A percentile compares a stretch with the other conserved stretches of the same genome.
phyloP scores from a whole-genome alignment of 2,888 invertebrate genomes.

The Rhyacophila evoluta region DNA sequence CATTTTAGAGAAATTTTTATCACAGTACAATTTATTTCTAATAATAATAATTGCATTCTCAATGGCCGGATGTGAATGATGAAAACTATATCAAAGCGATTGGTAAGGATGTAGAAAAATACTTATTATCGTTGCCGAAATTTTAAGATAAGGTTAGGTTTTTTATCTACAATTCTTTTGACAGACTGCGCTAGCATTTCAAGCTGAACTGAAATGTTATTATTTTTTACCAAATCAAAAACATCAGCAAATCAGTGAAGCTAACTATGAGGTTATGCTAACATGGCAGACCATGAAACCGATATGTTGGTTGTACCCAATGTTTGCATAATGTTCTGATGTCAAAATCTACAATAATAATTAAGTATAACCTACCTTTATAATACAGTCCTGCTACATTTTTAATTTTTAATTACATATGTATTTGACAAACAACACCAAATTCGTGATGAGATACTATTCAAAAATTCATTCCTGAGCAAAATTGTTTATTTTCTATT shows the following conservation, averaged over 20 bases:
- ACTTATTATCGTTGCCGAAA: constrained; percentile 35
- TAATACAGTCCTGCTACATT: constrained; percentile 19
- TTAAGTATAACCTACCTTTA: constrained; percentile 36
- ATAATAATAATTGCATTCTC: constrained; percentile 28
- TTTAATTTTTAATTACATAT: not conserved
- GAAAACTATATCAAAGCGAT: constrained; percentile 13
- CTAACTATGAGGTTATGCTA: not conserved
- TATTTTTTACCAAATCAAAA: not conserved
- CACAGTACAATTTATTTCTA: constrained; percentile 31
- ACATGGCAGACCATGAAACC: constrained; percentile 43
- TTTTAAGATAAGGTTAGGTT: too few relatives aligned
- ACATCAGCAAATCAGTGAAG: not conserved
- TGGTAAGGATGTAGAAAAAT: constrained; percentile 46
- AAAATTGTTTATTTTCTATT: constrained; percentile 6
- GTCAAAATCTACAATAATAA: constrained; percentile 38
- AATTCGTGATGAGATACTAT: constrained; percentile 30
- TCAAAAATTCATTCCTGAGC: constrained; percentile 28
- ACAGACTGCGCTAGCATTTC: constrained; percentile 7
- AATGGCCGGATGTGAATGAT: constrained; percentile 45
- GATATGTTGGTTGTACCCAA: constrained; percentile 51
- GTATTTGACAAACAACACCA: constrained; percentile 33
- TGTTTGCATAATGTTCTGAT: constrained; percentile 31
- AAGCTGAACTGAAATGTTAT: not conserved
- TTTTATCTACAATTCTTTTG: constrained; percentile 26
- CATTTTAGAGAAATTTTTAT: constrained; percentile 20